Evolutionary conservation across 2,113 vertebrate genomes (phyloP).

Genomic region (Heptranchias perlo): DNA sequence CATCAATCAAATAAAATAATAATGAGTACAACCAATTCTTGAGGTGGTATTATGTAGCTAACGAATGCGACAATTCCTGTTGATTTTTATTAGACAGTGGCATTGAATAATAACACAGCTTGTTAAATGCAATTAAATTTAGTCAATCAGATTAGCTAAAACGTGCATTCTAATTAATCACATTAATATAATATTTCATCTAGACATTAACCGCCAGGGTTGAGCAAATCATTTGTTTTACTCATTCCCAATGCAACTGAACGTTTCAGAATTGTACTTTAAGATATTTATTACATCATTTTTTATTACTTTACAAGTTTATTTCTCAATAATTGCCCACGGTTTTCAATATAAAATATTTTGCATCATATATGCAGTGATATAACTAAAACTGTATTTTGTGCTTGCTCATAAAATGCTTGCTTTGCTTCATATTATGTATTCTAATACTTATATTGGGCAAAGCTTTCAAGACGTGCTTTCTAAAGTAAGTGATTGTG

Average conservation of each 20-base stretch:
- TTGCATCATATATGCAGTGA: neutral
- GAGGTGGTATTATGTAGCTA: neutral
- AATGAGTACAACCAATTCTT: neutral
- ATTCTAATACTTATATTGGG: neutral
- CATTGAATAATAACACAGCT: slow-evolving; percentile 11
- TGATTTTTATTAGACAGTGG: neutral
- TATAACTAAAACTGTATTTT: neutral
- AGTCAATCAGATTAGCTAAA: neutral
- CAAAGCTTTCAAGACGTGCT: neutral
- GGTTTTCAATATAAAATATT: neutral
- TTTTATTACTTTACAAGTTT: slow-evolving; percentile 8
- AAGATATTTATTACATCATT: neutral
- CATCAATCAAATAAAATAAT: neutral
- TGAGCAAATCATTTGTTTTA: neutral
- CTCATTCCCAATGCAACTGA: neutral
- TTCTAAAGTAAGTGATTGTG: neutral
- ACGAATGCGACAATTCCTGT: neutral
- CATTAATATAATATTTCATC: neutral
- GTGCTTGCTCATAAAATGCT: neutral
- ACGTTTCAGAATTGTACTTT: slow-evolving; percentile 3
- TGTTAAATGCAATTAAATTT: slow-evolving; percentile 9
- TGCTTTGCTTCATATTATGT: neutral
- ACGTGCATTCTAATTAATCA: neutral
- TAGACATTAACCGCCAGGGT: neutral
- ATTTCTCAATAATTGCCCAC: neutral